These are phyloP conservation scores for Leptinotarsa peninsularis DNA, from an alignment of 2,888 invertebrate genomes.

Conservation along the genomic window DNA sequence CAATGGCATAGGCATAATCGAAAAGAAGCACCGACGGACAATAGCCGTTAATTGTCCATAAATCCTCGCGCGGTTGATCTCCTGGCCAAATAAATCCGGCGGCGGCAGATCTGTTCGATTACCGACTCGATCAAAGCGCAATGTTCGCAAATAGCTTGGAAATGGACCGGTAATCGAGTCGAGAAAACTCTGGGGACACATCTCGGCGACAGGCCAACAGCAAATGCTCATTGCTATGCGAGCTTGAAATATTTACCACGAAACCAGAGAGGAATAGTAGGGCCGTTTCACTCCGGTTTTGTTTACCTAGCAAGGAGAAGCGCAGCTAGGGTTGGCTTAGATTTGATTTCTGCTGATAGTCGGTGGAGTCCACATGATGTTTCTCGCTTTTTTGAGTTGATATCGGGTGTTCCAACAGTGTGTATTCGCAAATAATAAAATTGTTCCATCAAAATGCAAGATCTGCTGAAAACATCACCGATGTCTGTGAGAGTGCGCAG, in stretches of 20 bases:
- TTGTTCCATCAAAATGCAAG: too few relatives aligned
- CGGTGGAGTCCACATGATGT: too few relatives aligned
- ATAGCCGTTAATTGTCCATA: slow-evolving; percentile 48
- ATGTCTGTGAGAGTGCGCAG: too few relatives aligned
- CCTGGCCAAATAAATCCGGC: slow-evolving; percentile 45
- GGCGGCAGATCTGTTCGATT: slow-evolving; percentile 38
- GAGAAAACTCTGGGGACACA: slow-evolving; percentile 42
- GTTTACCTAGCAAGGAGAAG: neutral
- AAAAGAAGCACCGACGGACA: slow-evolving; percentile 31
- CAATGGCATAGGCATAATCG: slow-evolving; percentile 33
- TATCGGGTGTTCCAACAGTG: too few relatives aligned
- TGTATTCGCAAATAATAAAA: too few relatives aligned
- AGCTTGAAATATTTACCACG: slow-evolving; percentile 7
- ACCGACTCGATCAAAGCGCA: slow-evolving; percentile 36
- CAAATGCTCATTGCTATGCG: slow-evolving; percentile 19
- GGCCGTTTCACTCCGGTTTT: neutral
- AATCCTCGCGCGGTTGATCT: slow-evolving; percentile 43
- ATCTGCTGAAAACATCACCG: too few relatives aligned
- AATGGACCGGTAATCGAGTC: slow-evolving; percentile 47
- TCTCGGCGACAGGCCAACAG: slow-evolving; percentile 30
- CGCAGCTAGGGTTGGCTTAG: neutral
- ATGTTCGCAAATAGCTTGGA: slow-evolving; percentile 47
- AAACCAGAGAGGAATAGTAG: neutral
- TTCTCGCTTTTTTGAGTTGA: too few relatives aligned
- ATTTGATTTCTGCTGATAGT: neutral